These are phyloP conservation scores for Sibirionetta formosa DNA, from an alignment of 2,797 vertebrate genomes.

Conservation along the genomic window DNA sequence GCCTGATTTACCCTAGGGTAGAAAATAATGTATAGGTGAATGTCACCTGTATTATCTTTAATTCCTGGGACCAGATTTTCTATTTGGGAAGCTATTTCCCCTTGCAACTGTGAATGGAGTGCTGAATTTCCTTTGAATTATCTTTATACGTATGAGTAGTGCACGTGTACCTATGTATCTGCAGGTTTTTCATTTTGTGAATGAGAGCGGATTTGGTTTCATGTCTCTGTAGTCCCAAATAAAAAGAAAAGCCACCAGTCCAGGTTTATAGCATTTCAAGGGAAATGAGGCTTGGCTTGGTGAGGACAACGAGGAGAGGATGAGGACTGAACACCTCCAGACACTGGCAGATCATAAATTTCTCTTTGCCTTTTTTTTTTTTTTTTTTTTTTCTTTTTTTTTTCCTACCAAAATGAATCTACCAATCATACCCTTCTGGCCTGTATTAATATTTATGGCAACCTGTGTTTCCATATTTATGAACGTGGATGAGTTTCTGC, in stretches of 20 bases:
- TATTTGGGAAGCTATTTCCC: background rate
- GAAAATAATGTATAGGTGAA: background rate
- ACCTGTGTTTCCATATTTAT: background rate
- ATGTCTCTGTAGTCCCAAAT: background rate
- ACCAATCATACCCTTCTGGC: background rate
- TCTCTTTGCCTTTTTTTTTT: background rate
- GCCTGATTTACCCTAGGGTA: background rate
- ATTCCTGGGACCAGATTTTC: background rate
- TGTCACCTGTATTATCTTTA: background rate
- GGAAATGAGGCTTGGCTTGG: fast-evolving
- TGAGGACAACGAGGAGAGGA: background rate
- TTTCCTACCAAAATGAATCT: background rate
- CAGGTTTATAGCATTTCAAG: background rate
- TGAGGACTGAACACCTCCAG: background rate
- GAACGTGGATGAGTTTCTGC: background rate
- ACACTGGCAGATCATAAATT: background rate
- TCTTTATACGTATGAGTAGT: background rate
- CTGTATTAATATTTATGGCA: background rate
- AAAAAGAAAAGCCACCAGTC: background rate
- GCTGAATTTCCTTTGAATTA: background rate
- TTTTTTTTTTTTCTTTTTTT: background rate
- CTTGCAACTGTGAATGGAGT: background rate
- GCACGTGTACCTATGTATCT: fast-evolving
- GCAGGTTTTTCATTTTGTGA: background rate
- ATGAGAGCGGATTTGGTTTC: background rate